Conservation (phyloP, 2,888 invertebrate species). For the Creontiades dilutus region DNA sequence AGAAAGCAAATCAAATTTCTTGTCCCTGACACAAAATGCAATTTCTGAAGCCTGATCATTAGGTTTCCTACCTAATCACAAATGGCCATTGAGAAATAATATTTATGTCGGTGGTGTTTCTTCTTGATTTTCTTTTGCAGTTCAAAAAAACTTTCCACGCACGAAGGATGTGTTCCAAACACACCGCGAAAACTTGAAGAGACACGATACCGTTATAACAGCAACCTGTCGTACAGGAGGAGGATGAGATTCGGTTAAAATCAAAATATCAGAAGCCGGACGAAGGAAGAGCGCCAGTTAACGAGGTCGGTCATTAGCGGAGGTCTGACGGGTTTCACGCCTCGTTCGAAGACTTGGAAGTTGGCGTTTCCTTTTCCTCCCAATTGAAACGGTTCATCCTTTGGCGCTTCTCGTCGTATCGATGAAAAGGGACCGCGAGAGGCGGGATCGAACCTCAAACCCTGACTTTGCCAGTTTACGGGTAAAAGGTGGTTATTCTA, state of each 20-base stretch:
- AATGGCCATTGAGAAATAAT: too few species aligned
- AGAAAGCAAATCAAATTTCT: too few species aligned
- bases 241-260: neutral
- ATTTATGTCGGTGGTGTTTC: too few species aligned
- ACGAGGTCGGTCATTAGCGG: constrained; percentile 12
- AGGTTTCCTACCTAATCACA: too few species aligned
- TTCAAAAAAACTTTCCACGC: too few species aligned
- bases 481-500: neutral
- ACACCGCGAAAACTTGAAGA: too few species aligned
- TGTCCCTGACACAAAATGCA: too few species aligned
- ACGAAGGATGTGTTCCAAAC: too few species aligned
- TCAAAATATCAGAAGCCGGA: neutral
- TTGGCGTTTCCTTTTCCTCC: neutral
- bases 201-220: too few species aligned
- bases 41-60: too few species aligned
- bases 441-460: neutral
- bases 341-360: neutral
- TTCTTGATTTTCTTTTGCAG: too few species aligned
- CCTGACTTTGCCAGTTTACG: neutral
- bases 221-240: neutral
- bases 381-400: neutral
- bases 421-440: neutral
- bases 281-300: neutral
- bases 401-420: neutral
- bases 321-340: neutral